These are phyloP conservation scores for Acanthurus tractus DNA, from an alignment of 2,797 vertebrate species.

Conservation along the genomic window DNA sequence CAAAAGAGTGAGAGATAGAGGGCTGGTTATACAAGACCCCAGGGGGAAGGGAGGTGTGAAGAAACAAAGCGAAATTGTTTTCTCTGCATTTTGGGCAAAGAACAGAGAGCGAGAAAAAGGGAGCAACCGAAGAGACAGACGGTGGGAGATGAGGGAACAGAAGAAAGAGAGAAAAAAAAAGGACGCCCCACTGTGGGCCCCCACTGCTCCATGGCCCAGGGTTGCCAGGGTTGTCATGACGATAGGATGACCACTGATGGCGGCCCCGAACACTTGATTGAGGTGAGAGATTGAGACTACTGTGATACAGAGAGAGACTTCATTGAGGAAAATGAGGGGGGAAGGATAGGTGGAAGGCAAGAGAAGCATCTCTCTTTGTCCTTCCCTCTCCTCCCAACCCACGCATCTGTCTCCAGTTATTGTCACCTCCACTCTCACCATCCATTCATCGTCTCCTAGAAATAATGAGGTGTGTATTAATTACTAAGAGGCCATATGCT, in stretches of 20 bases:
- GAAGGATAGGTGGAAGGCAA: slow-evolving; percentile 31
- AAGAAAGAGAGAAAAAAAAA: slow-evolving; percentile 27
- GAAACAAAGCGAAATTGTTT: slow-evolving; percentile 28
- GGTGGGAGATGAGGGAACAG: slow-evolving; percentile 1
- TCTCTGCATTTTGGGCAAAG: slow-evolving; percentile 1
- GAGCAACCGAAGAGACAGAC: slow-evolving; percentile 43
- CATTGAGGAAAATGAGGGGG: slow-evolving; percentile 7
- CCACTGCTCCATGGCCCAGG: slow-evolving; percentile 53
- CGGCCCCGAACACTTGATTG: slow-evolving; percentile 66
- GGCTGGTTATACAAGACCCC: slow-evolving; percentile 23
- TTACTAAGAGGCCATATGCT: slow-evolving; percentile 67
- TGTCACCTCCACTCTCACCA: slow-evolving; percentile 53
- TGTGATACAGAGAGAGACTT: slow-evolving; percentile 23
- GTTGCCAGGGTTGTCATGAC: slow-evolving; percentile 78
- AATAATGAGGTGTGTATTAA: slow-evolving; percentile 75
- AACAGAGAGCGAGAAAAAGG: slow-evolving; percentile 18
- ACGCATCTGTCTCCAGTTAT: slow-evolving; percentile 33
- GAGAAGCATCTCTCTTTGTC: slow-evolving; percentile 7
- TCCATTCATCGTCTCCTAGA: slow-evolving; percentile 62
- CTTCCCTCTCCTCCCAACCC: slow-evolving; percentile 12
- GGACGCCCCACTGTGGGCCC: slow-evolving; percentile 57
- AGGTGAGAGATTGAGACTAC: slow-evolving; percentile 41
- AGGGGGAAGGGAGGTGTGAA: slow-evolving; percentile 22
- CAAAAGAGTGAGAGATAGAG: slow-evolving; percentile 7
- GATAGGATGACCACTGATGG: slow-evolving; percentile 74